Conservation (phyloP, 53 echinoderm and acorn worm species). For the Crossaster papposus region DNA sequence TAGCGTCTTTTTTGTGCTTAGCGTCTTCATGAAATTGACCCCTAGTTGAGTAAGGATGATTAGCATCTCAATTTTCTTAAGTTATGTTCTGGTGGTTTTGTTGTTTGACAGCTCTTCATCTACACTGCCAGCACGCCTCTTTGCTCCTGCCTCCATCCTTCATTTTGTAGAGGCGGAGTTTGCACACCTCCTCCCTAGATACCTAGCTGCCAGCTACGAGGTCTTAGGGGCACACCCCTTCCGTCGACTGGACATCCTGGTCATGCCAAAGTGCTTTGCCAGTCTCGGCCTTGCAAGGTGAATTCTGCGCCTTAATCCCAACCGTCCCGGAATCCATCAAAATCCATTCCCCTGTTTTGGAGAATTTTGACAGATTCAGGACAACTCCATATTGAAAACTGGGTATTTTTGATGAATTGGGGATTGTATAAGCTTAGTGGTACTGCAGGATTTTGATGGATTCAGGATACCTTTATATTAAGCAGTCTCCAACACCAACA, state of each 20-base stretch:
- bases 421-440: too few species aligned
- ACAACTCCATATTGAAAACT: too few species aligned
- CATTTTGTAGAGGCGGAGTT: constrained; percentile 67
- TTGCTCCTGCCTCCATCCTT: constrained; percentile 61
- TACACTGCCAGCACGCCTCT: constrained; percentile 63
- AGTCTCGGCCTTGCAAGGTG: constrained; percentile 79
- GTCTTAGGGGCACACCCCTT: constrained; percentile 72
- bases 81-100: neutral
- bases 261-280: constrained; percentile 79
- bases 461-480: too few species aligned
- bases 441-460: too few species aligned
- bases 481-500: too few species aligned
- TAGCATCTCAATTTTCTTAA: neutral
- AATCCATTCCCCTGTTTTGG: too few species aligned
- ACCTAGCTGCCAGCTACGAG: constrained; percentile 61
- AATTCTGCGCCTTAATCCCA: neutral
- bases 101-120: constrained; percentile 2
- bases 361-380: too few species aligned
- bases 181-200: constrained; percentile 58
- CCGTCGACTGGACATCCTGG: constrained; percentile 64
- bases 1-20: too few species aligned
- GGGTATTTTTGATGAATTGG: too few species aligned
- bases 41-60: too few species aligned
- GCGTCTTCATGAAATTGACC: too few species aligned
- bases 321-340: too few species aligned